These are phyloP conservation scores for Mugil cephalus DNA, from an alignment of 2,113 vertebrate genomes.

Conservation along the genomic window DNA sequence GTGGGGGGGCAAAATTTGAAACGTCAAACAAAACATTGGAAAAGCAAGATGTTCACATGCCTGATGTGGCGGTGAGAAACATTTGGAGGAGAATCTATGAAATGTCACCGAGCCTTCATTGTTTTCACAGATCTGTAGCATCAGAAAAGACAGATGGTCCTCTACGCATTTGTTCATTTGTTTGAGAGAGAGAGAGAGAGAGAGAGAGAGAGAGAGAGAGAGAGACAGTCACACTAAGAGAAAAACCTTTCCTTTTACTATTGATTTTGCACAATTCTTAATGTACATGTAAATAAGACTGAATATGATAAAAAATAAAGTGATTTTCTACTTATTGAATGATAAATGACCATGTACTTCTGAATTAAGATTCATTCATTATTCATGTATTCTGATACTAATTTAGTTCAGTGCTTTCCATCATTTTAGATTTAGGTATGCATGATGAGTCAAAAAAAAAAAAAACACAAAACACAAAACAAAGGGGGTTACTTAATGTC, in stretches of 20 bases:
- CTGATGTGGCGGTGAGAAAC: slow-evolving; percentile 16
- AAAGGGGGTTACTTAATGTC: slow-evolving; percentile 55
- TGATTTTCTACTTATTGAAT: slow-evolving; percentile 27
- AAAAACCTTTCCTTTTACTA: slow-evolving; percentile 34
- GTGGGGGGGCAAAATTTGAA: not conserved
- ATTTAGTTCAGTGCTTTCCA: slow-evolving; percentile 66
- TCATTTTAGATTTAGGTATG: slow-evolving; percentile 74
- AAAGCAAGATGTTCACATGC: slow-evolving; percentile 23
- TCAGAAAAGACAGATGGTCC: slow-evolving; percentile 80
- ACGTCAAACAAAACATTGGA: not conserved
- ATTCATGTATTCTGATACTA: slow-evolving; percentile 69
- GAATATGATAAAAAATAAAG: slow-evolving; percentile 6
- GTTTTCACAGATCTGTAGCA: slow-evolving; percentile 65
- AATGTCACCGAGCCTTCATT: slow-evolving; percentile 69
- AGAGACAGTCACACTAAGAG: slow-evolving; percentile 20
- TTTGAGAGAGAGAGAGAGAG: slow-evolving; percentile 32
- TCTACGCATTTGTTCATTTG: slow-evolving; percentile 65
- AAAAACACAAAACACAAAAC: too few species aligned
- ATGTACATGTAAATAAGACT: slow-evolving; percentile 1
- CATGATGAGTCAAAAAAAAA: slow-evolving; percentile 65
- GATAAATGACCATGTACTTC: slow-evolving; percentile 48
- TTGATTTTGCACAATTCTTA: slow-evolving; percentile 14
- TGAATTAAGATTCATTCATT: slow-evolving; percentile 67
- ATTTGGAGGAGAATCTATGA: slow-evolving; percentile 61
- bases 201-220: slow-evolving; percentile 35